A percentile compares a stretch with the other conserved stretches of the same genome.
Conservation (phyloP, 2,888 invertebrate genomes). For the Parasteatoda lunata region DNA sequence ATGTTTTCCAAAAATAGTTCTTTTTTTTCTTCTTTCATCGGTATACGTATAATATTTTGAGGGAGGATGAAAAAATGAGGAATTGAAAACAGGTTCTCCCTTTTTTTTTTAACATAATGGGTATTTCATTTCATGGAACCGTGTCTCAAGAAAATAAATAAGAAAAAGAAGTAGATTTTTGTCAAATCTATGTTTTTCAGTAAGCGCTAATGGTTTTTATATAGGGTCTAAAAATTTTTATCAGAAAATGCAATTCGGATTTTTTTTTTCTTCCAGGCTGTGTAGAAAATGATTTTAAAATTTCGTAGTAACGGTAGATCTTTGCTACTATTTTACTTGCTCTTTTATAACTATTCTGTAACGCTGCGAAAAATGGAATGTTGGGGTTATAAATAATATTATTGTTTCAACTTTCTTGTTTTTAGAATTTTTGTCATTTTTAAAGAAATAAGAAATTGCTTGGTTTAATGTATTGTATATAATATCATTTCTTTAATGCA, state of each 20-base stretch:
- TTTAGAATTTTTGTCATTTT: no score
- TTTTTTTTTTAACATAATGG: constrained; percentile 46
- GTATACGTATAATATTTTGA: no score
- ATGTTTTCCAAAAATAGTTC: no score
- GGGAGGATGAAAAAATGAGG: constrained; percentile 17
- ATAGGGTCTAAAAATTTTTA: constrained; percentile 47
- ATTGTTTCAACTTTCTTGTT: no score
- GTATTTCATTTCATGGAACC: constrained; percentile 31
- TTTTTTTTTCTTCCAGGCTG: constrained; percentile 5
- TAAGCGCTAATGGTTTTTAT: constrained; percentile 63
- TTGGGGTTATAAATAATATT: no score
- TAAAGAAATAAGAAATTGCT: no score
- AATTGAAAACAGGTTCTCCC: constrained; percentile 26
- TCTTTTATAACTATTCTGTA: no score
- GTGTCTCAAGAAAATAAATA: background rate
- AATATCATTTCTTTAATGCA: no score
- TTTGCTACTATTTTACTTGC: no score
- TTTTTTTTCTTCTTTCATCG: no score
- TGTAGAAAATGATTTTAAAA: constrained; percentile 40
- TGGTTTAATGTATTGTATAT: no score
- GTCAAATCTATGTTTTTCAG: constrained; percentile 8
- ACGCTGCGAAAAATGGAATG: no score
- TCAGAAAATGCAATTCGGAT: constrained; percentile 27
- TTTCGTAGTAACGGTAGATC: background rate
- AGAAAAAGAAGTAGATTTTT: constrained; percentile 1